Percentiles rank a stretch among this genome's conserved stretches.
These are phyloP conservation scores for Penaeus japonicus DNA, from an alignment of 1,140 invertebrate genomes.

Conservation along the genomic window DNA sequence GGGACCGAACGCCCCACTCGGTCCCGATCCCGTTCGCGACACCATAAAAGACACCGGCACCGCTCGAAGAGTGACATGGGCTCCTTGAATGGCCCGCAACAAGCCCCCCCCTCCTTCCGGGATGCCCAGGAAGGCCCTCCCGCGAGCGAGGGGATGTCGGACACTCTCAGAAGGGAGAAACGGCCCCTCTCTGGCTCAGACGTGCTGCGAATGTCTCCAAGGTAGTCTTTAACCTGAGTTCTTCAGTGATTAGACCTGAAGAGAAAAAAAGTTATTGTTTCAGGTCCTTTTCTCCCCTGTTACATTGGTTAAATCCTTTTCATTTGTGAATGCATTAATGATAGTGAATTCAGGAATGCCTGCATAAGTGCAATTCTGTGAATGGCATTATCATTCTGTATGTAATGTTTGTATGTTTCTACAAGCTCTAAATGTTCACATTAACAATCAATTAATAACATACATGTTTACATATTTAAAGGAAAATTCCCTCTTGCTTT, in stretches of 20 bases:
- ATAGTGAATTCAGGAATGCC: not conserved
- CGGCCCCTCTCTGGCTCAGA: conserved; percentile 60
- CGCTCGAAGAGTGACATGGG: conserved; percentile 35
- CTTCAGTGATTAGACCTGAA: conserved; percentile 26
- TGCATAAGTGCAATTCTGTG: not conserved
- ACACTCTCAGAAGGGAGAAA: conserved; percentile 65
- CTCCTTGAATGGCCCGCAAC: conserved; percentile 37
- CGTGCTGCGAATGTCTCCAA: conserved; percentile 61
- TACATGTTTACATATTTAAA: no score
- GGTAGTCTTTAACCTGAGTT: conserved; percentile 57
- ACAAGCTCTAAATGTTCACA: no score
- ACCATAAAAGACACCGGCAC: conserved; percentile 42
- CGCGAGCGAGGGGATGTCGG: conserved; percentile 31
- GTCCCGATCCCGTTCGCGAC: conserved; percentile 31
- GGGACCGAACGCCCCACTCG: conserved; percentile 14
- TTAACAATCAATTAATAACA: no score
- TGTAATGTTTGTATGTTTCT: no score
- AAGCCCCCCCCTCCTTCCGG: conserved; percentile 34
- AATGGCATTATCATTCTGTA: no score
- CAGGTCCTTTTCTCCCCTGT: not conserved
- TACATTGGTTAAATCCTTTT: no score
- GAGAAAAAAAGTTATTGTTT: not conserved
- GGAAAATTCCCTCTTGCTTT: no score
- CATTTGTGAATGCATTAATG: not conserved
- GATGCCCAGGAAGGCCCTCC: conserved; percentile 41